A percentile compares a stretch with the other conserved stretches of the same genome.
Evolutionary conservation across 2,113 vertebrate species (phyloP).

Genomic region (Phrynocephalus versicolor): DNA sequence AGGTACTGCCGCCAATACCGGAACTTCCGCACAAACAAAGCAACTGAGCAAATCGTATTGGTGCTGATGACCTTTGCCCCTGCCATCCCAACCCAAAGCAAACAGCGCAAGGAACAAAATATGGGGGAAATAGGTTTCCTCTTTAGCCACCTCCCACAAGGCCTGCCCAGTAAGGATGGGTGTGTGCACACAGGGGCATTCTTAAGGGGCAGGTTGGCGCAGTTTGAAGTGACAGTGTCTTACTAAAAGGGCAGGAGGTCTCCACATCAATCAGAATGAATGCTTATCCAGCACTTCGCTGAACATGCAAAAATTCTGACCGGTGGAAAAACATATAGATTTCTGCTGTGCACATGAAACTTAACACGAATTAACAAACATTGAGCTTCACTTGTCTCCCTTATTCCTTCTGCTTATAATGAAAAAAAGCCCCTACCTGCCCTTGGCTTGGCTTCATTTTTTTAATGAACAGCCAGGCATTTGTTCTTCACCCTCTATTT

Average conservation of each 20-base stretch:
- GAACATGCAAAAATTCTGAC: background rate
- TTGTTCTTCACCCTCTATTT: background rate
- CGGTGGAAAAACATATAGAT: background rate
- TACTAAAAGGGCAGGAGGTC: background rate
- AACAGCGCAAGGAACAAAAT: constrained; percentile 40
- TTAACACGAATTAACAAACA: background rate
- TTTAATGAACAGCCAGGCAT: too few relatives aligned
- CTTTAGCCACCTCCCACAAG: background rate
- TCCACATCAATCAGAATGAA: background rate
- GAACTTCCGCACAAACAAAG: background rate
- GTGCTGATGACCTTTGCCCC: constrained; percentile 49
- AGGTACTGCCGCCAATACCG: background rate
- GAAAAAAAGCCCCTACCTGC: background rate
- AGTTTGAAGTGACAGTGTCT: background rate
- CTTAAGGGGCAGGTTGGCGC: background rate
- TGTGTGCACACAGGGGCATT: background rate
- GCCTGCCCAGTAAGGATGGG: background rate
- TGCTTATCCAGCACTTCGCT: background rate
- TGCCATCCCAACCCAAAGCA: constrained; percentile 50
- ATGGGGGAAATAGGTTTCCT: background rate
- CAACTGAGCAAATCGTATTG: constrained; percentile 9
- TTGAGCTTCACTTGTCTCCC: background rate
- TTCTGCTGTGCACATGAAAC: background rate
- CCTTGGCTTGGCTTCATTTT: background rate
- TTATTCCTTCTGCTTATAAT: background rate